Conservation (phyloP, 35 echinoderm and acorn worm genomes). For the Heliocidaris tuberculata region DNA sequence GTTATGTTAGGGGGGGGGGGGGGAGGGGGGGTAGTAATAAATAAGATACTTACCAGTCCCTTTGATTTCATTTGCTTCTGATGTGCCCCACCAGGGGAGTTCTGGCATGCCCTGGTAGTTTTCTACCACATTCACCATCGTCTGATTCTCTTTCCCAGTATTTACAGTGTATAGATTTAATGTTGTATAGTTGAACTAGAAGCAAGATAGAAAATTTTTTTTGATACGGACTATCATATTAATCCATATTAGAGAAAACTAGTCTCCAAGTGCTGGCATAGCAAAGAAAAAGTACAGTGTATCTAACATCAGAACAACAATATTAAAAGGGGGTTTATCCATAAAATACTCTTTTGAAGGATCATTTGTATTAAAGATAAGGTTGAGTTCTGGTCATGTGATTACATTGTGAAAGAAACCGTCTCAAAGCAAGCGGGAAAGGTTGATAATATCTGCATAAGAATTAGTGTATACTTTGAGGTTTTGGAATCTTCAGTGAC, state of each 20-base stretch:
- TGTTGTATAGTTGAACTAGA: slow-evolving; percentile 42
- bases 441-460: too few species aligned
- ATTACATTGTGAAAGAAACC: too few species aligned
- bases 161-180: slow-evolving; percentile 7
- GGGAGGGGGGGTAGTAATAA: too few species aligned
- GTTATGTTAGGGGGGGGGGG: too few species aligned
- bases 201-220: neutral
- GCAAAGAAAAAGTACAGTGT: too few species aligned
- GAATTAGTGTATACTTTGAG: too few species aligned
- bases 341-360: neutral
- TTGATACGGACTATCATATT: neutral
- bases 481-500: too few species aligned
- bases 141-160: slow-evolving; percentile 27
- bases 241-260: neutral
- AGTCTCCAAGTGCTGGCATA: neutral
- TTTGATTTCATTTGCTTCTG: neutral
- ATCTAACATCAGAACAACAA: neutral
- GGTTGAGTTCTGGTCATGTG: too few species aligned
- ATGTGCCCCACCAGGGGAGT: neutral
- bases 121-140: neutral
- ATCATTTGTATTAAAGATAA: too few species aligned
- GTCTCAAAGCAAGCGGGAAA: too few species aligned
- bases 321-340: neutral
- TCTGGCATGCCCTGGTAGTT: slow-evolving; percentile 31
- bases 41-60: slow-evolving; percentile 16